A percentile compares a stretch with the other conserved stretches of the same genome.
Evolutionary conservation across 2,113 vertebrate genomes (phyloP).

Genomic region (Eulemur macaco): DNA sequence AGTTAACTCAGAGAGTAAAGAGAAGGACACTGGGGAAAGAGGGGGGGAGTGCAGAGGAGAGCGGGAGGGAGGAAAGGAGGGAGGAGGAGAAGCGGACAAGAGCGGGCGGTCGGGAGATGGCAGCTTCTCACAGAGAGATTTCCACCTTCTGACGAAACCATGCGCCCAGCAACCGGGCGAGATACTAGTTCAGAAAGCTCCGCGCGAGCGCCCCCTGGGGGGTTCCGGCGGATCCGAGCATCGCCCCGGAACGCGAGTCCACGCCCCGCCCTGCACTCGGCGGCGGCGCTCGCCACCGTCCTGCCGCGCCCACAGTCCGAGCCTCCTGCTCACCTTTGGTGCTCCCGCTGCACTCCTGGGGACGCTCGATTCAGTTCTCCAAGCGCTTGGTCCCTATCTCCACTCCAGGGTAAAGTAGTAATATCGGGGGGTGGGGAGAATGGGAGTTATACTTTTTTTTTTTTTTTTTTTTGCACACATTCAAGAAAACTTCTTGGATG

Average conservation of each 20-base stretch:
- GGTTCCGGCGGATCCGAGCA: background rate
- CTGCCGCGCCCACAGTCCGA: background rate
- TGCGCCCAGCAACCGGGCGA: constrained; percentile 49
- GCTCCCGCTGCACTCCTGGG: background rate
- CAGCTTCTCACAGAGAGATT: constrained; percentile 60
- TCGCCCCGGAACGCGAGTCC: background rate
- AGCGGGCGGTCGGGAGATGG: constrained; percentile 38
- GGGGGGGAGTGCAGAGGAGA: background rate
- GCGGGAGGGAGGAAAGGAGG: background rate
- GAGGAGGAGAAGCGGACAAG: background rate
- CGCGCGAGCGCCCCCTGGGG: constrained; percentile 80
- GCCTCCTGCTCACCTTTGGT: background rate
- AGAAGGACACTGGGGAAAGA: background rate
- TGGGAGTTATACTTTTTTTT: background rate
- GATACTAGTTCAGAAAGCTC: constrained; percentile 22
- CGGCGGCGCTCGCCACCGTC: background rate
- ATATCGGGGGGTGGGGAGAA: too few species aligned
- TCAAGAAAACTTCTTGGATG: constrained; percentile 46
- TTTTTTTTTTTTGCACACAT: background rate
- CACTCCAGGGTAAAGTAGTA: background rate
- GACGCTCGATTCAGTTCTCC: background rate
- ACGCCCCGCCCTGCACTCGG: constrained; percentile 13
- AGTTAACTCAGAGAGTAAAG: constrained; percentile 41
- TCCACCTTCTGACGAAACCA: constrained; percentile 75
- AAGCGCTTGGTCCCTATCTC: background rate